Percentiles rank a stretch among this genome's conserved stretches.
Conservation (phyloP, 2,113 vertebrate species). For the Vulpes ferrilata region DNA sequence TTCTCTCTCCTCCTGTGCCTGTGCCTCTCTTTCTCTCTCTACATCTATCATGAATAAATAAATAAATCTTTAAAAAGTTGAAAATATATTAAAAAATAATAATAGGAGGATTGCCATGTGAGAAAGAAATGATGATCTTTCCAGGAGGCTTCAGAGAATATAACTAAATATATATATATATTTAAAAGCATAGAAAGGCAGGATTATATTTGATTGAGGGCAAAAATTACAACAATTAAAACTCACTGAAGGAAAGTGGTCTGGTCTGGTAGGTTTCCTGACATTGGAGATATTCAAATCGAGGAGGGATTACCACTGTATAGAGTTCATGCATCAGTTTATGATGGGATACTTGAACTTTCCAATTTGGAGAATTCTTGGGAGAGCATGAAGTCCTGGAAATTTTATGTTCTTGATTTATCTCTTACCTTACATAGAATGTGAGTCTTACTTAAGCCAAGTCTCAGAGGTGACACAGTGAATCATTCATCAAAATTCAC, state of each 20-base stretch:
- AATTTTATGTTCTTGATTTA: background rate
- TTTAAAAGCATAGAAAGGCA: background rate
- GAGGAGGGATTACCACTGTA: background rate
- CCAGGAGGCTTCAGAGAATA: background rate
- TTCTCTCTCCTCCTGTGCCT: too few relatives aligned
- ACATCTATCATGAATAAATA: too few relatives aligned
- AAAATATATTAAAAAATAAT: background rate
- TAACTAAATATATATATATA: background rate
- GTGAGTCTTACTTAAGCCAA: background rate
- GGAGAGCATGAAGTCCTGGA: background rate
- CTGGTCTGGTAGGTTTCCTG: background rate
- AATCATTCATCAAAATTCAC: conserved; percentile 39
- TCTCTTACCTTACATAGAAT: background rate
- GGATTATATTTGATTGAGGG: background rate
- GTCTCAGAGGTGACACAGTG: background rate
- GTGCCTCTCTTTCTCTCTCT: too few relatives aligned
- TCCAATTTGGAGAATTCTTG: background rate
- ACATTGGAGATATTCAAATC: background rate
- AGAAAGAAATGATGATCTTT: background rate
- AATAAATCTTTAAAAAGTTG: too few relatives aligned
- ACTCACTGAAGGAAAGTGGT: background rate
- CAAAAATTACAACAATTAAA: background rate
- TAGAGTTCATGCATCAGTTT: background rate
- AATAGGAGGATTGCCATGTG: background rate
- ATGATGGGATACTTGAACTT: background rate